Evolutionary conservation across 2,888 invertebrate species (phyloP).

Genomic region (Graphium colonna): DNA sequence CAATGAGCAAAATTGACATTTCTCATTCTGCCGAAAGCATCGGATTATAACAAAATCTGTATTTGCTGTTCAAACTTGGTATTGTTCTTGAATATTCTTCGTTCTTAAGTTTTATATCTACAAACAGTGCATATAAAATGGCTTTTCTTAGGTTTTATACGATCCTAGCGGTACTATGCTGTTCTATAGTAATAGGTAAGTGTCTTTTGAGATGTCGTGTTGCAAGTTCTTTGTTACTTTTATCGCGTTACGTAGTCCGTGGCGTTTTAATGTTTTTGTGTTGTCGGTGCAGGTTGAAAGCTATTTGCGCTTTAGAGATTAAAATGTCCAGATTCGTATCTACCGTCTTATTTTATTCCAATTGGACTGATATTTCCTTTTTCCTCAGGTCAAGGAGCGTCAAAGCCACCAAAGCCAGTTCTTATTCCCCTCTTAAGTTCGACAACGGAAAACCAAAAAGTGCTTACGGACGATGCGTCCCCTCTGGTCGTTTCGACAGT

Average conservation of each 20-base stretch:
- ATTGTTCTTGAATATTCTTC: slow-evolving; percentile 34
- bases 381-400: slow-evolving; percentile 36
- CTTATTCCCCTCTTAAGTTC: slow-evolving; percentile 18
- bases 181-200: slow-evolving; percentile 58
- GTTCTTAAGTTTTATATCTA: slow-evolving; percentile 12
- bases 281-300: slow-evolving; percentile 28
- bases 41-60: slow-evolving; percentile 45
- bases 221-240: slow-evolving; percentile 39
- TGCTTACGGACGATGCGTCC: neutral
- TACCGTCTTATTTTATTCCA: slow-evolving; percentile 7
- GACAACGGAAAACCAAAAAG: slow-evolving; percentile 1
- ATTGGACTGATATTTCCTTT: slow-evolving; percentile 20
- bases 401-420: slow-evolving; percentile 27
- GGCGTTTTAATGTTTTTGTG: slow-evolving; percentile 23
- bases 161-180: slow-evolving; percentile 53
- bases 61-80: slow-evolving; percentile 47
- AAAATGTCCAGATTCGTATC: slow-evolving; percentile 28
- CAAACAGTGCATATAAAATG: slow-evolving; percentile 41
- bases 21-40: slow-evolving; percentile 35
- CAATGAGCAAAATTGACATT: slow-evolving; percentile 38
- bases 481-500: neutral
- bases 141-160: slow-evolving; percentile 52
- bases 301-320: slow-evolving; percentile 41
- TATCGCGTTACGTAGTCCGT: slow-evolving; percentile 33
- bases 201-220: slow-evolving; percentile 45